Conservation (phyloP, 2,113 vertebrate genomes). For the Seriola dumerili region DNA sequence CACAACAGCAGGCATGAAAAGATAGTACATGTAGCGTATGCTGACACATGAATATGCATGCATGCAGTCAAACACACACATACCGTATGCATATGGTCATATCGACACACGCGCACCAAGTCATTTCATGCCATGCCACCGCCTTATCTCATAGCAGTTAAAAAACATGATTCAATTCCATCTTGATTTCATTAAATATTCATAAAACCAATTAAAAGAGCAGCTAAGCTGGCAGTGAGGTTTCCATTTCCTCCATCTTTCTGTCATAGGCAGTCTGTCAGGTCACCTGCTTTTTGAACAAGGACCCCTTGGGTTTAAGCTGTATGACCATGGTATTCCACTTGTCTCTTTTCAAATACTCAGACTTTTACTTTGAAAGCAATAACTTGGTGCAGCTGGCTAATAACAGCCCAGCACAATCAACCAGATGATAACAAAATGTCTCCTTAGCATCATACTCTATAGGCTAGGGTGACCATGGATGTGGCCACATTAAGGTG, state of each 20-base stretch:
- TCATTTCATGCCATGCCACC: constrained; percentile 4
- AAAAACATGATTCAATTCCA: constrained; percentile 94
- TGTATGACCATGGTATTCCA: constrained; percentile 41
- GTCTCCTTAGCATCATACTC: not conserved
- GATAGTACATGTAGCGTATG: constrained; percentile 13
- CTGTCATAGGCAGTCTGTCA: constrained; percentile 87
- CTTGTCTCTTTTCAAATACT: constrained; percentile 34
- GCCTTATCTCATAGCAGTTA: constrained; percentile 86
- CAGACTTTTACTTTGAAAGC: constrained; percentile 33
- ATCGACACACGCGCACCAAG: constrained; percentile 11
- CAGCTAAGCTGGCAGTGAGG: constrained; percentile 89
- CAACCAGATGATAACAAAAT: constrained; percentile 39
- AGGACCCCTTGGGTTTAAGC: constrained; percentile 82
- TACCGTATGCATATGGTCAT: not conserved
- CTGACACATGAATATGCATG: constrained; percentile 35
- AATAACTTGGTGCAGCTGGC: constrained; percentile 24
- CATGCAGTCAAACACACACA: constrained; percentile 9
- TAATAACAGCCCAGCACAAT: not conserved
- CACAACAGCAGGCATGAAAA: constrained; percentile 31
- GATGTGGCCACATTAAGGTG: constrained; percentile 15
- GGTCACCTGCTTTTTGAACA: constrained; percentile 84
- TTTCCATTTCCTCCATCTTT: constrained; percentile 86
- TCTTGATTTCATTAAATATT: constrained; percentile 98
- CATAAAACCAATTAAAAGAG: constrained; percentile 97
- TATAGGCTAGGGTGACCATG: not conserved